Conservation (phyloP, 1,140 invertebrate species). For the Battus philenor region DNA sequence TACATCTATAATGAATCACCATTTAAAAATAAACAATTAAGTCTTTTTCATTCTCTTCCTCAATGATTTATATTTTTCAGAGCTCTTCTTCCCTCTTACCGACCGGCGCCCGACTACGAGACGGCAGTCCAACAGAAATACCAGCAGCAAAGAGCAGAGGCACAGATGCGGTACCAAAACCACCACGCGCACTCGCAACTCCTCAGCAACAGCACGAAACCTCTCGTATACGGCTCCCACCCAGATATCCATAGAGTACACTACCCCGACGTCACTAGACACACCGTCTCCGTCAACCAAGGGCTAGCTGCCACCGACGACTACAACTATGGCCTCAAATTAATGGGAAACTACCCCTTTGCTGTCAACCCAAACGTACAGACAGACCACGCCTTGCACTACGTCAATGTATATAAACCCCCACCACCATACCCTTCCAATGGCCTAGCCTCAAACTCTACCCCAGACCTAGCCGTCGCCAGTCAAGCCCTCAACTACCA, state of each 20-base stretch:
- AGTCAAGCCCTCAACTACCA: conserved; percentile 75
- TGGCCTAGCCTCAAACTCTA: conserved; percentile 84
- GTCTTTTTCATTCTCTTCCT: too few species aligned
- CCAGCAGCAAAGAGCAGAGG: conserved; percentile 63
- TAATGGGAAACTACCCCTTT: conserved; percentile 54
- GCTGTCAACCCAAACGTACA: conserved; percentile 61
- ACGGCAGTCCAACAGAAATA: conserved; percentile 92
- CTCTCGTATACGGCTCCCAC: conserved; percentile 79
- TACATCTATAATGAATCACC: too few species aligned
- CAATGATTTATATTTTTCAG: too few species aligned
- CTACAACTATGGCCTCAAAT: conserved; percentile 49
- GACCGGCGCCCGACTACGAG: conserved; percentile 95
- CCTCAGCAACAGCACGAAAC: conserved; percentile 39
- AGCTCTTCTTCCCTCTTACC: conserved; percentile 90
- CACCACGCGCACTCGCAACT: conserved; percentile 53
- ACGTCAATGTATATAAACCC: conserved; percentile 86
- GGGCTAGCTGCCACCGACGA: conserved; percentile 45
- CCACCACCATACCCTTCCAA: conserved; percentile 88
- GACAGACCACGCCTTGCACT: conserved; percentile 71
- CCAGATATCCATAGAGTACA: conserved; percentile 79
- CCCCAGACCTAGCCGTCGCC: conserved; percentile 86
- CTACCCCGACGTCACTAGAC: conserved; percentile 80
- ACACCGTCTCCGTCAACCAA: conserved; percentile 64
- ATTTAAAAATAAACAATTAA: too few species aligned
- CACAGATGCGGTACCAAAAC: conserved; percentile 60